phyloP scores from a whole-genome alignment of 2,797 vertebrate species.

The Clarias pachynema region DNA sequence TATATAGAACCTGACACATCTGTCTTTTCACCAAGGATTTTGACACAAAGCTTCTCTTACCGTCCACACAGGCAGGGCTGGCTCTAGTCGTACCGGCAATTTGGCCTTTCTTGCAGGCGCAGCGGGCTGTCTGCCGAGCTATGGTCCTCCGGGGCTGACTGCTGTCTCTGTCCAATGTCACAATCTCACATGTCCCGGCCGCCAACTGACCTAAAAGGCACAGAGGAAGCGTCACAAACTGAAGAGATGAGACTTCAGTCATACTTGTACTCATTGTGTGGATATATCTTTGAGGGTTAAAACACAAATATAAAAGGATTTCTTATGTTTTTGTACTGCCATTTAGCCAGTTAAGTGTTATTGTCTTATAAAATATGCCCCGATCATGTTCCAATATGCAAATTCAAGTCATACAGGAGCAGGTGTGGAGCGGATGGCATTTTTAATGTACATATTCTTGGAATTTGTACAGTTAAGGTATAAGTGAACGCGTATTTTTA shows the following conservation, averaged over 20 bases:
- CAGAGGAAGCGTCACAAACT: constrained; percentile 46
- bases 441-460: background rate
- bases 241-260: background rate
- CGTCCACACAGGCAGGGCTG: constrained; percentile 95
- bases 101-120: constrained; percentile 98
- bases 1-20: constrained; percentile 1
- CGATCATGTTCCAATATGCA: background rate
- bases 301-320: background rate
- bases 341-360: background rate
- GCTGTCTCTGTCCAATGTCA: constrained; percentile 98
- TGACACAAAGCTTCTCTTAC: constrained; percentile 75
- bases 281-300: background rate
- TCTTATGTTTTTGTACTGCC: background rate
- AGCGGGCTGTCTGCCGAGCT: constrained; percentile 96
- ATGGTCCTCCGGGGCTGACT: constrained; percentile 98
- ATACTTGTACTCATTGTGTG: background rate
- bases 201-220: constrained; percentile 92
- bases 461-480: background rate
- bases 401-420: background rate
- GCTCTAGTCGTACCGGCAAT: constrained; percentile 97
- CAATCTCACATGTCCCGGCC: constrained; percentile 96
- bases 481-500: background rate
- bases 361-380: background rate
- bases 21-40: constrained; percentile 3
- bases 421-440: background rate